Evolutionary conservation across 2,888 invertebrate genomes (phyloP).

Genomic region (Athalia cordata): DNA sequence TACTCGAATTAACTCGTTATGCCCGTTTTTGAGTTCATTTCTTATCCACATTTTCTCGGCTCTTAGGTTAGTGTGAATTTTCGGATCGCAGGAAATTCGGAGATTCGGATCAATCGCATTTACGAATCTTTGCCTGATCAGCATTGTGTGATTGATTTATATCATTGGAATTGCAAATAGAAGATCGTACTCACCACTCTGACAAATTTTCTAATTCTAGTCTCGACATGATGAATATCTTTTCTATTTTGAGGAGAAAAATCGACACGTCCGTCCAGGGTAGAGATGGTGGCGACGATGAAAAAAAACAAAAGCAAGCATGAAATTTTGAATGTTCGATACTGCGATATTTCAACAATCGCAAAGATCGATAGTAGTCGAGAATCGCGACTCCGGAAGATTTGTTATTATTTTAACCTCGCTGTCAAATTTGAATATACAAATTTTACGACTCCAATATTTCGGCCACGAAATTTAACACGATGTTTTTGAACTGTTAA

Average conservation of each 20-base stretch:
- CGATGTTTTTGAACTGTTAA: no score
- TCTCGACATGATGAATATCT: constrained; percentile 28
- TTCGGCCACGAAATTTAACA: no score
- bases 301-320: not conserved
- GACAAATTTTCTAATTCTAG: constrained; percentile 45
- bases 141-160: no score
- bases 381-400: no score
- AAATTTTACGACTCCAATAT: no score
- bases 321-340: no score
- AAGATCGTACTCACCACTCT: constrained; percentile 40
- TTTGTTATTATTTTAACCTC: not conserved
- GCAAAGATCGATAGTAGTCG: no score
- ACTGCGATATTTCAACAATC: no score
- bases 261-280: constrained; percentile 1
- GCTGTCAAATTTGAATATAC: not conserved
- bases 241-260: not conserved
- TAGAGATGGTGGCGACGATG: not conserved
- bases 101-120: constrained; percentile 31
- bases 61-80: constrained; percentile 44
- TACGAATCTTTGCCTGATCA: constrained; percentile 8
- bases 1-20: constrained; percentile 49
- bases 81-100: constrained; percentile 40
- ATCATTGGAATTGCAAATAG: not conserved
- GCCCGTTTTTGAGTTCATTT: constrained; percentile 50
- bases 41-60: constrained; percentile 50